Evolutionary conservation across 2,888 invertebrate genomes (phyloP).

Genomic region (Microctonus aethiopoides): DNA sequence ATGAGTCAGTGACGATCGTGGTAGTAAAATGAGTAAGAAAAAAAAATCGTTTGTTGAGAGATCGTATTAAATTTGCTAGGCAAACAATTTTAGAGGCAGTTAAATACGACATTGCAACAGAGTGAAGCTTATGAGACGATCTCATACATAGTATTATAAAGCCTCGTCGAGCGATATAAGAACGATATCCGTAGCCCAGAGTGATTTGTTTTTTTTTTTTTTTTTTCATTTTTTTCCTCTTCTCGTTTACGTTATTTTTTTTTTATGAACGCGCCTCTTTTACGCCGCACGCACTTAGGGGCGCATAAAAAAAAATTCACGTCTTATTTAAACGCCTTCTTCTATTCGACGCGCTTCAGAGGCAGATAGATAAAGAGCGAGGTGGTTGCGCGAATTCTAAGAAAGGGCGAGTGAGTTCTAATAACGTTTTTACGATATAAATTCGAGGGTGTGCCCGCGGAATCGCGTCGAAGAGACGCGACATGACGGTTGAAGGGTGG

Average conservation of each 20-base stretch:
- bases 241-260: conserved; percentile 7
- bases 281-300: conserved; percentile 49
- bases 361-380: not conserved
- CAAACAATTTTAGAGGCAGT: conserved; percentile 62
- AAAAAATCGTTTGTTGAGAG: conserved; percentile 20
- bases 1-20: conserved; percentile 14
- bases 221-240: conserved; percentile 28
- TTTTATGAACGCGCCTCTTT: conserved; percentile 46
- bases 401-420: conserved; percentile 43
- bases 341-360: conserved; percentile 32
- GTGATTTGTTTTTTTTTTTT: conserved; percentile 43
- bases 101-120: conserved; percentile 50
- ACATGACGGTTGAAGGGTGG: conserved; percentile 37
- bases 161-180: conserved; percentile 24
- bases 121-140: conserved; percentile 28
- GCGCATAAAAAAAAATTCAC: conserved; percentile 56
- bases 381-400: not conserved
- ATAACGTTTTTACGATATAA: conserved; percentile 66
- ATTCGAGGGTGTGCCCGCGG: conserved; percentile 59
- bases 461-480: conserved; percentile 48
- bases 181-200: conserved; percentile 28
- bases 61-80: conserved; percentile 52
- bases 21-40: not conserved
- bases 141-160: conserved; percentile 28
- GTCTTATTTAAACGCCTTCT: conserved; percentile 63